Evolutionary conservation across 2,113 vertebrate genomes (phyloP), one percentile per base, ranked within the genome.

Genomic region (Oriolus oriolus): DNA sequence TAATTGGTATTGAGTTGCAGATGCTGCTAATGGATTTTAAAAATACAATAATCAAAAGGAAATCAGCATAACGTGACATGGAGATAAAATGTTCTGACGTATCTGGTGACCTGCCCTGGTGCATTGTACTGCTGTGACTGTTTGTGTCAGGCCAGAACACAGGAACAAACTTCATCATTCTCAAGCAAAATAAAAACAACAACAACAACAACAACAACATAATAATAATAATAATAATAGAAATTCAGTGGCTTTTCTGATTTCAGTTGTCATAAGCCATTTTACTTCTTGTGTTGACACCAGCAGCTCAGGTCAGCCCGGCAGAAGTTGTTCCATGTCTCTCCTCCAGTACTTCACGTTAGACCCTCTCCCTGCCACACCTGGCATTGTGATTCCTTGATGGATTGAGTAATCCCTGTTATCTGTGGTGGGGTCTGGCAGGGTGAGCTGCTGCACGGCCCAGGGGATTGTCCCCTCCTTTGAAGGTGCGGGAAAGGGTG

Each of bases 1-100:
- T 95, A 95, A 95, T 84, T 82, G 95, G 64, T 63, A 90, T 84
- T 84, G 86, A 95, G 86, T 30, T 89, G 69, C 84, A 95, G 84
- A 74, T 7, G 0, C 80, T 0, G 1, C 89, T 95, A 89, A 90
- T 93, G 94, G 96, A 87, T 96, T 95, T 95, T 60, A 84, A 92
- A 95, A 95, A 90, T n/a, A 84, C 39, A 81, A 66, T 89, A 84
- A 89, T 93, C 83, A 59, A 47, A 82, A 69, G 66, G 90, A 95
- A 96, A 95, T 89, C 3, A 4, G 63, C 35, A 15, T 47, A 75
- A 81, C 16, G 5, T 41, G 80, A 84, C 94, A 78, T 1, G 39
- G 68, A 93, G 73, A 70, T 78, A 81, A 84, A 95, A 70, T 7
- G 52, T 59, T 86, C 79, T 84, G 90, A 74, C 2, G 6, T 30